These are phyloP conservation scores for Drosophila borborema DNA, from an alignment of 2,888 invertebrate genomes.

Conservation along the genomic window DNA sequence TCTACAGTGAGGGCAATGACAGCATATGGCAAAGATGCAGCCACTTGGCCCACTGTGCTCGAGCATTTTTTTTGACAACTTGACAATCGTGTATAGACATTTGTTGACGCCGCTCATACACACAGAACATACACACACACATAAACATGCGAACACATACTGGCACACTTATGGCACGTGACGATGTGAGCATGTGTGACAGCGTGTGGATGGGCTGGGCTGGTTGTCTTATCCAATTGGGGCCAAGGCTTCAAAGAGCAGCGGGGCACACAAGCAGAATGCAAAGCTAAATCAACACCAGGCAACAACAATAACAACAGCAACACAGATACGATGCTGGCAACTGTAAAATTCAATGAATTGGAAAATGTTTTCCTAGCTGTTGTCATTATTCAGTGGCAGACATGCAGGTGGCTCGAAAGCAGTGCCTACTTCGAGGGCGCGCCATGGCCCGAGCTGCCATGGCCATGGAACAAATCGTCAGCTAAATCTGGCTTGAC, in stretches of 20 bases:
- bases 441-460: slow-evolving; percentile 31
- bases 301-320: slow-evolving; percentile 12
- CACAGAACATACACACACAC: slow-evolving; percentile 28
- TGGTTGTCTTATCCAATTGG: slow-evolving; percentile 53
- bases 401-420: slow-evolving; percentile 63
- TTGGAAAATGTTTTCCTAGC: slow-evolving; percentile 81
- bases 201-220: slow-evolving; percentile 22
- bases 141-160: neutral
- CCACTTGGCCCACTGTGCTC: slow-evolving; percentile 42
- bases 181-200: slow-evolving; percentile 44
- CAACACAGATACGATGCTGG: slow-evolving; percentile 50
- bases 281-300: slow-evolving; percentile 63
- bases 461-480: slow-evolving; percentile 54
- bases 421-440: slow-evolving; percentile 45
- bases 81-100: slow-evolving; percentile 80
- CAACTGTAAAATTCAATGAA: slow-evolving; percentile 82
- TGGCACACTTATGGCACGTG: slow-evolving; percentile 50
- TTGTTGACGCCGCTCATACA: slow-evolving; percentile 63
- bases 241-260: slow-evolving; percentile 63
- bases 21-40: slow-evolving; percentile 46
- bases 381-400: slow-evolving; percentile 71
- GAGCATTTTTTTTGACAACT: slow-evolving; percentile 64
- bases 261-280: slow-evolving; percentile 50
- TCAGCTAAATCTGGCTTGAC: slow-evolving; percentile 59
- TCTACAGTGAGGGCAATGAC: slow-evolving; percentile 48